These are phyloP conservation scores for Euglossa dilemma DNA, from an alignment of 1,140 invertebrate species.

Conservation along the genomic window DNA sequence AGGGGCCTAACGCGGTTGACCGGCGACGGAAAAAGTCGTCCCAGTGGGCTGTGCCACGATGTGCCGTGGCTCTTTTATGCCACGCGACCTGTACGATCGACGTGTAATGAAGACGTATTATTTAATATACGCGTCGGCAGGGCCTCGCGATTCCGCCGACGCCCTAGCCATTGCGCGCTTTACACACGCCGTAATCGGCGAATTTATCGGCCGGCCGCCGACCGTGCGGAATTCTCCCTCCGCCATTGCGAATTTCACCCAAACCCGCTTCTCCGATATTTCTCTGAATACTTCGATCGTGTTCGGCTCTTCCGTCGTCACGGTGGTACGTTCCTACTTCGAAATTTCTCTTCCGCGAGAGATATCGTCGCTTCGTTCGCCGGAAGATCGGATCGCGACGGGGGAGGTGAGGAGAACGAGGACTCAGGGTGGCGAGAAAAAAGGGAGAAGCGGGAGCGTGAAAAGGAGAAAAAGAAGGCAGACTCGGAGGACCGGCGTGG, in stretches of 20 bases:
- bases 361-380: background rate
- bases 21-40: constrained; percentile 51
- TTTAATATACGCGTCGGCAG: constrained; percentile 55
- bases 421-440: background rate
- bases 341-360: background rate
- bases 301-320: too few species aligned
- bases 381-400: background rate
- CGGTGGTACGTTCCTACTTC: too few species aligned
- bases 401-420: too few species aligned
- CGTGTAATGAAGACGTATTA: constrained; percentile 68
- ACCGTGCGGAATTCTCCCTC: too few species aligned
- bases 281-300: too few species aligned
- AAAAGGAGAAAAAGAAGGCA: constrained; percentile 72
- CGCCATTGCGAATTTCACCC: background rate
- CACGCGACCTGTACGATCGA: constrained; percentile 66
- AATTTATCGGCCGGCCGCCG: constrained; percentile 12
- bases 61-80: constrained; percentile 60
- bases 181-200: constrained; percentile 18
- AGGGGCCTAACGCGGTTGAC: constrained; percentile 18
- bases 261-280: background rate
- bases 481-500: constrained; percentile 64
- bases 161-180: constrained; percentile 8
- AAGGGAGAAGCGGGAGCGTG: constrained; percentile 1
- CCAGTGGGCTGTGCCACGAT: constrained; percentile 43
- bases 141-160: background rate